Percentiles rank a stretch among this genome's conserved stretches.
phyloP scores from a whole-genome alignment of 2,113 vertebrate genomes.

The Canis aureus region DNA sequence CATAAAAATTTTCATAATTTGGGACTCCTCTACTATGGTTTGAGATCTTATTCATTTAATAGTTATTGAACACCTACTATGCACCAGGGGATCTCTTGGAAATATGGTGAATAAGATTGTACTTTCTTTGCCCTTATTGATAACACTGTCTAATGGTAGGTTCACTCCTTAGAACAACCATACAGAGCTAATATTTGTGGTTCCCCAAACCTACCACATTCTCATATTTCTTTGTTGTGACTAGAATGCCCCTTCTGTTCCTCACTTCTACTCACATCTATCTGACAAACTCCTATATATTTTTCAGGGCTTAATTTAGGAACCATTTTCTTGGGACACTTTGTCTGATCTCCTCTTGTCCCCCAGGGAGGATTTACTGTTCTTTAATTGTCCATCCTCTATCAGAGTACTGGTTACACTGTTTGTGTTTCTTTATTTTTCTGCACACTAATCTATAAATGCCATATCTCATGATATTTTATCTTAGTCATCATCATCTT shows the following conservation, averaged over 20 bases:
- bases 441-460: neutral
- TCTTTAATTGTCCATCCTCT: neutral
- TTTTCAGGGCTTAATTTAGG: constrained; percentile 54
- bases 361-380: neutral
- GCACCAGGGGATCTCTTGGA: neutral
- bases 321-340: neutral
- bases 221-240: neutral
- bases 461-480: neutral
- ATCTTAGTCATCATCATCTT: neutral
- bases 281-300: neutral
- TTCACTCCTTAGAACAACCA: neutral
- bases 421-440: neutral
- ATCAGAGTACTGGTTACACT: neutral
- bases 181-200: neutral
- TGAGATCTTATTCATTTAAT: neutral
- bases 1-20: constrained; percentile 23
- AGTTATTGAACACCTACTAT: neutral
- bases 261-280: neutral
- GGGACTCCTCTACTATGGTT: neutral
- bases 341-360: neutral
- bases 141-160: neutral
- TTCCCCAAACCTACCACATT: neutral
- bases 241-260: neutral
- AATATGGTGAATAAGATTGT: neutral
- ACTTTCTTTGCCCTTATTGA: neutral